phyloP scores from a whole-genome alignment of 2,888 invertebrate genomes.

The Idaea aversata region DNA sequence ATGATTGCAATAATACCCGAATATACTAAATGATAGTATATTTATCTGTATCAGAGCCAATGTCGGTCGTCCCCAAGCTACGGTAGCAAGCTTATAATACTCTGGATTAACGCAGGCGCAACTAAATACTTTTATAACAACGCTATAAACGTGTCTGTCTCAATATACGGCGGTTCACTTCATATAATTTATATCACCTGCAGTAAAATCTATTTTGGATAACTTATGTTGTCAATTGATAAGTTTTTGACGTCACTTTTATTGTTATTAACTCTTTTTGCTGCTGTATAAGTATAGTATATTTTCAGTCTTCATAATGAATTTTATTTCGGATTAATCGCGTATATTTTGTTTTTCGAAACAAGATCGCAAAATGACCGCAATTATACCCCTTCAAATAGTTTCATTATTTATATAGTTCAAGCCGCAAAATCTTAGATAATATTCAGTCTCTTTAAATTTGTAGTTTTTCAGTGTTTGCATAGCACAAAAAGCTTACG shows the following conservation, averaged over 20 bases:
- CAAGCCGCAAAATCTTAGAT: too few species aligned
- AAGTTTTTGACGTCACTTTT: slow-evolving; percentile 3
- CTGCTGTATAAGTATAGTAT: slow-evolving; percentile 9
- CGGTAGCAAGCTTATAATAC: slow-evolving; percentile 56
- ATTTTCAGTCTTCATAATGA: slow-evolving; percentile 6
- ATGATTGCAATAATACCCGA: slow-evolving; percentile 15
- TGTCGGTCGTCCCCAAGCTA: slow-evolving; percentile 38
- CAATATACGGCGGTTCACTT: slow-evolving; percentile 52
- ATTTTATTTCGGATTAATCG: neutral
- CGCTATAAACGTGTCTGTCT: slow-evolving; percentile 63
- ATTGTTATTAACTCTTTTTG: neutral
- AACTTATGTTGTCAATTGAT: slow-evolving; percentile 18
- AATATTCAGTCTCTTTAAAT: too few species aligned
- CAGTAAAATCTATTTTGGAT: slow-evolving; percentile 53
- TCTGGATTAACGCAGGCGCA: slow-evolving; percentile 61
- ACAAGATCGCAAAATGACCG: too few species aligned
- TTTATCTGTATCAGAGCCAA: slow-evolving; percentile 56
- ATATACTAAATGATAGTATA: slow-evolving; percentile 22
- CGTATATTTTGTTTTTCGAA: too few species aligned
- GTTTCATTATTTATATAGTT: too few species aligned
- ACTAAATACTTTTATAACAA: slow-evolving; percentile 69
- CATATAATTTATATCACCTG: slow-evolving; percentile 56
- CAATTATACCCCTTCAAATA: too few species aligned
- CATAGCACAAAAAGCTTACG: too few species aligned
- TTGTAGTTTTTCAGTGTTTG: too few species aligned